A percentile compares a stretch with the other conserved stretches of the same genome.
These are phyloP conservation scores for Oceanites oceanicus DNA, from an alignment of 2,113 vertebrate species.

Conservation along the genomic window DNA sequence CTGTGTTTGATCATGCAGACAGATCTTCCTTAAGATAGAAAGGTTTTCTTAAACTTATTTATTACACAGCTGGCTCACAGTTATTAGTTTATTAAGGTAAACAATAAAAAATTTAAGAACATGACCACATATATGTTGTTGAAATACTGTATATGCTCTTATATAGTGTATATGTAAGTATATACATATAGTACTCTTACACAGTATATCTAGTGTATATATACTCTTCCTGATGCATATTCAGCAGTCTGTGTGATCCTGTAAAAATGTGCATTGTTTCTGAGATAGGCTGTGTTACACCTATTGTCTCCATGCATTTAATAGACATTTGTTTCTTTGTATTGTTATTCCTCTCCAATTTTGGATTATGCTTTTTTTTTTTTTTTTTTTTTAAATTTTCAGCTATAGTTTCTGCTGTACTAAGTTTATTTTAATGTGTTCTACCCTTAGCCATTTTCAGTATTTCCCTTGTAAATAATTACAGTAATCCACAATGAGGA, in stretches of 20 bases:
- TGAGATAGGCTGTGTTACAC: background rate
- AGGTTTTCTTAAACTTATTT: background rate
- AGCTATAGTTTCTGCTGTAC: no score
- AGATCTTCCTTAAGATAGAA: background rate
- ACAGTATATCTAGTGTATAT: background rate
- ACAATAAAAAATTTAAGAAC: background rate
- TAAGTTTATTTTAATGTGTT: background rate
- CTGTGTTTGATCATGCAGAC: background rate
- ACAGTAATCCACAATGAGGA: background rate
- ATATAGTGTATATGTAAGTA: background rate
- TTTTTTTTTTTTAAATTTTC: no score
- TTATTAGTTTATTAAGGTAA: background rate
- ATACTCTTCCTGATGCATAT: background rate
- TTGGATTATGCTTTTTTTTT: background rate
- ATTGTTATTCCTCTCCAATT: background rate
- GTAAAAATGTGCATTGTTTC: background rate
- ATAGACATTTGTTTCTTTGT: background rate
- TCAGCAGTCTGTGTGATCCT: background rate
- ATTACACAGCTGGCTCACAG: background rate
- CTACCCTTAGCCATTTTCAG: background rate
- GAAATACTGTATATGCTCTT: background rate
- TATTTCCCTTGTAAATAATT: background rate
- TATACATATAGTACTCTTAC: background rate
- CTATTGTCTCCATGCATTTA: fast-evolving
- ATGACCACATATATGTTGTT: background rate